These are phyloP conservation scores for Tetrao urogallus DNA, from an alignment of 2,113 vertebrate genomes.

Conservation along the genomic window DNA sequence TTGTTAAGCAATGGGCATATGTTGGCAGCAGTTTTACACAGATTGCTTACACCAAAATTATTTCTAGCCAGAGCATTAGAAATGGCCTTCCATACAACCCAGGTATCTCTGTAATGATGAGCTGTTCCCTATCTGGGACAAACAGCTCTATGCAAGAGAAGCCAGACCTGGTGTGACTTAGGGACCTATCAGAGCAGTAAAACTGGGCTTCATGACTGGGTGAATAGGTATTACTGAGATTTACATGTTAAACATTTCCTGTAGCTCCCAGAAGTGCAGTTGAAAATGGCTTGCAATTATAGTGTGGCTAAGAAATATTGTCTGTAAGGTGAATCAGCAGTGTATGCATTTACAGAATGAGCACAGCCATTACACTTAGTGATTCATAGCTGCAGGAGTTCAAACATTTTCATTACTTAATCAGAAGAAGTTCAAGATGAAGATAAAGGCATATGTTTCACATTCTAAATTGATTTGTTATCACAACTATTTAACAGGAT, in stretches of 20 bases:
- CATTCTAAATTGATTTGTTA: not conserved
- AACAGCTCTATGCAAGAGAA: not conserved
- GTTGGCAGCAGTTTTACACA: not conserved
- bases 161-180: not conserved
- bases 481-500: not conserved
- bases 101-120: not conserved
- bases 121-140: not conserved
- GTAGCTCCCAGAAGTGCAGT: not conserved
- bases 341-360: not conserved
- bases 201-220: not conserved
- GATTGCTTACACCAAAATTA: not conserved
- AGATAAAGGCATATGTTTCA: not conserved
- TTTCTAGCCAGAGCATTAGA: not conserved
- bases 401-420: not conserved
- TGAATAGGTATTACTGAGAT: not conserved
- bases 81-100: not conserved
- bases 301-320: not conserved
- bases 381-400: not conserved
- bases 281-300: not conserved
- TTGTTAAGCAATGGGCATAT: not conserved
- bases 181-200: not conserved
- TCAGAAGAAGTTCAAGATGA: not conserved
- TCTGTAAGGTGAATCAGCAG: not conserved
- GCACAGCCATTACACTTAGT: not conserved
- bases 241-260: not conserved